A percentile compares a stretch with the other conserved stretches of the same genome.
These are phyloP conservation scores for Himalopsyche tibetana DNA, from an alignment of 2,888 invertebrate species.

Conservation along the genomic window DNA sequence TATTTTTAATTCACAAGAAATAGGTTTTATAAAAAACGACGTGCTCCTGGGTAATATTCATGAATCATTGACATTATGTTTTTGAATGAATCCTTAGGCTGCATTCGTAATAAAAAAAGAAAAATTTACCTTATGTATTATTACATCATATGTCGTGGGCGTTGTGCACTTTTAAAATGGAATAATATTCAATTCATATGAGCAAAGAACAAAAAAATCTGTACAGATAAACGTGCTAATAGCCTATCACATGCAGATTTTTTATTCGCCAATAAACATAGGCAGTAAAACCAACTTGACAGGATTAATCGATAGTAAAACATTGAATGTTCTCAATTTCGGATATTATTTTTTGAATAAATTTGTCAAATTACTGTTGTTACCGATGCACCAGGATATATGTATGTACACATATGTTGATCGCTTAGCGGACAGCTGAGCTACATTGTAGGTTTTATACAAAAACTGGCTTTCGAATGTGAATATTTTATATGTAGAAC, in stretches of 20 bases:
- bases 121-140: neutral
- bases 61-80: neutral
- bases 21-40: neutral
- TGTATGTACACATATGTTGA: too few relatives aligned
- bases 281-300: neutral
- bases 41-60: neutral
- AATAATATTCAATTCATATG: slow-evolving; percentile 20
- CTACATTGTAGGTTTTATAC: too few relatives aligned
- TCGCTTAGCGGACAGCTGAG: too few relatives aligned
- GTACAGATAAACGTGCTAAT: slow-evolving; percentile 2
- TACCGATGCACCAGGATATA: too few relatives aligned
- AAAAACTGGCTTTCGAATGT: too few relatives aligned
- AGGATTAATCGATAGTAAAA: neutral
- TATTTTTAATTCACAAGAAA: neutral
- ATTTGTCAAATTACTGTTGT: too few relatives aligned
- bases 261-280: slow-evolving; percentile 5
- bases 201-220: neutral
- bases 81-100: slow-evolving; percentile 24
- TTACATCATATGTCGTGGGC: slow-evolving; percentile 1
- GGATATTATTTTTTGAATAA: neutral
- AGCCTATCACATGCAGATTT: slow-evolving; percentile 4
- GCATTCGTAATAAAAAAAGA: slow-evolving; percentile 7
- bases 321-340: neutral
- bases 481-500: too few relatives aligned
- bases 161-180: slow-evolving; percentile 16